Evolutionary conservation across 2,888 invertebrate species (phyloP), one percentile per base, ranked within the genome.

Genomic region (Acrocyrtus sp.): DNA sequence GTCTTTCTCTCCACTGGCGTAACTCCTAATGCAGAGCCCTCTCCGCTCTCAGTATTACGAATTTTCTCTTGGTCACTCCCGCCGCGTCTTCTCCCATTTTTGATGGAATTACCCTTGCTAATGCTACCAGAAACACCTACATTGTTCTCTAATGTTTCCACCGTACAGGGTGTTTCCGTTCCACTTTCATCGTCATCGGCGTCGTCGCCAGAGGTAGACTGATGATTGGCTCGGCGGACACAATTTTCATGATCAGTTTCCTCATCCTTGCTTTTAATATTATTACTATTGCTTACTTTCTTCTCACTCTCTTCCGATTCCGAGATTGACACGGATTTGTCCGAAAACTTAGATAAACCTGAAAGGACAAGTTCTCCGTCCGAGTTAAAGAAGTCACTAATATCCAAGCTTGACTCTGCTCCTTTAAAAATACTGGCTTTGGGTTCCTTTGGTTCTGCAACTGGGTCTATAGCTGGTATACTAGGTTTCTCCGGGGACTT

Each of bases 371-470:
- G 39, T 24, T 76, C 76, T 17, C 78, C 78, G 17, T 70, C 54
- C 0, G 76, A 77, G 45, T 78, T 77, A 34, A 77, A 76, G 41
- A 73, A 78, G 39, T 78, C 78, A 50, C 77, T 77, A 1, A 57
- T 26, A 6, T 74, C 66, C 15, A 72, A 27, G 10, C 41, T 67
- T 1, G 51, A 34, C n/a, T 51, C 41, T 50, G 41, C 29, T 17
- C 47, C 41, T 15, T n/a, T n/a, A n/a, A n/a, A n/a, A n/a, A n/a
- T n/a, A n/a, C n/a, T n/a, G n/a, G n/a, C n/a, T n/a, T n/a, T n/a
- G n/a, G 15, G 21, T 51, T 21, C 5, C 34, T 24, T n/a, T 51
- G 15, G 6, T 19, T 51, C 27, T 24, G 12, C 6, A 12, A 26
- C 24, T 51, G 15, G 6, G 27, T 2, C 26, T 24, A 3, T 27